These are phyloP conservation scores for Drosophila bipectinata DNA, from an alignment of 1,140 invertebrate genomes.

Conservation along the genomic window DNA sequence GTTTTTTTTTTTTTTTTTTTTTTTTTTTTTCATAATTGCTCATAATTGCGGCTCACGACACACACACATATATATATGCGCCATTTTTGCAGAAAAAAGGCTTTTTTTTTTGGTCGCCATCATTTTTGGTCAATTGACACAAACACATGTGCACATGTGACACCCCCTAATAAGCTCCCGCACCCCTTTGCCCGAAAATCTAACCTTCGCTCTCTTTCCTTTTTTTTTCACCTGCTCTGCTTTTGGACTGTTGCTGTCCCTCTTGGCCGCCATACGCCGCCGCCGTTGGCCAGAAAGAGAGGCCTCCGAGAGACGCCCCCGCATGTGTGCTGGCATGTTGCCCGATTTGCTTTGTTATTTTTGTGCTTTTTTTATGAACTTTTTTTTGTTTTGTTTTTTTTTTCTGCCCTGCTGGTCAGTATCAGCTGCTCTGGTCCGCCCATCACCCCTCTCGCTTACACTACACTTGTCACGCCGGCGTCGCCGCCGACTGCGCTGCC, in stretches of 20 bases:
- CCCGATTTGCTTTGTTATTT: conserved; percentile 58
- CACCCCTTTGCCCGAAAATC: not conserved
- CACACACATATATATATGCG: conserved; percentile 41
- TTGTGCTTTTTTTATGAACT: conserved; percentile 14
- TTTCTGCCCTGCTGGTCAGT: conserved; percentile 61
- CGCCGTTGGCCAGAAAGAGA: conserved; percentile 38
- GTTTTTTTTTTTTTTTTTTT: conserved; percentile 34
- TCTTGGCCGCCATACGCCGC: conserved; percentile 21
- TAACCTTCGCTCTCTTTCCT: conserved; percentile 28
- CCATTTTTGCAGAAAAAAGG: conserved; percentile 65
- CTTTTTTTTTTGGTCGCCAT: conserved; percentile 62
- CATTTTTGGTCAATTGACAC: conserved; percentile 77
- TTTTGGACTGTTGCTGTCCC: conserved; percentile 50
- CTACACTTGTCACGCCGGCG: conserved; percentile 67
- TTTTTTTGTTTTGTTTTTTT: conserved; percentile 29
- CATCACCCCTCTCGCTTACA: conserved; percentile 23
- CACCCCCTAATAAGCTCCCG: conserved; percentile 3
- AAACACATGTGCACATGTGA: conserved; percentile 13
- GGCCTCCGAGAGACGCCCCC: conserved; percentile 55
- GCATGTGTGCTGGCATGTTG: conserved; percentile 54
- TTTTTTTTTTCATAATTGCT: conserved; percentile 68
- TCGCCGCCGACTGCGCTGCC: conserved; percentile 30
- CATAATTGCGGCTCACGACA: conserved; percentile 67
- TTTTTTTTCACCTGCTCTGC: conserved; percentile 32
- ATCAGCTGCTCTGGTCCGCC: conserved; percentile 33